A percentile compares a stretch with the other conserved stretches of the same genome.
These are phyloP conservation scores for Theodoxus fluviatilis DNA, from an alignment of 2,888 invertebrate species.

Conservation along the genomic window DNA sequence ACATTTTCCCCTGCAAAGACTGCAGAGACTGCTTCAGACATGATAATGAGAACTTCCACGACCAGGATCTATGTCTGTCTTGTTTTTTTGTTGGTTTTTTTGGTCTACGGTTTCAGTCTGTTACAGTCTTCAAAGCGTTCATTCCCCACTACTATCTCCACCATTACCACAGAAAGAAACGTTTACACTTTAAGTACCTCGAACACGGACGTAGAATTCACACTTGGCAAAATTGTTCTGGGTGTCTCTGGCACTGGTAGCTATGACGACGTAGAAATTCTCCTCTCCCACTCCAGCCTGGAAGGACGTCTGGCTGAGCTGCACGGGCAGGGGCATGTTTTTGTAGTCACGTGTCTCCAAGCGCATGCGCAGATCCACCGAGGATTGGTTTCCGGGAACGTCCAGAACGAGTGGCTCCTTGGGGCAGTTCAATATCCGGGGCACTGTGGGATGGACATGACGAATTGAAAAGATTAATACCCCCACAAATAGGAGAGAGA, in stretches of 20 bases:
- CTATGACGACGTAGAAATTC: constrained; percentile 21
- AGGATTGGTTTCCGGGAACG: neutral
- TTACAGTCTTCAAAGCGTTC: no score
- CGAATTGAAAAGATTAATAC: no score
- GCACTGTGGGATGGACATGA: no score
- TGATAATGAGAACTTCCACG: no score
- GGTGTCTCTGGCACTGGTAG: constrained; percentile 10
- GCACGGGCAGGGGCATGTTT: constrained; percentile 12
- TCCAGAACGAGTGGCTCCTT: constrained; percentile 8
- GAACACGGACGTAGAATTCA: constrained; percentile 25
- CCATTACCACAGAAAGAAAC: no score
- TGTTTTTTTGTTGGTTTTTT: no score
- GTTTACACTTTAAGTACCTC: neutral
- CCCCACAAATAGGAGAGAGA: no score
- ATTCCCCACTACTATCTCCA: neutral
- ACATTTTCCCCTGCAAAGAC: no score
- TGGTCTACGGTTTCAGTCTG: no score
- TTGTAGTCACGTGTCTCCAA: constrained; percentile 23
- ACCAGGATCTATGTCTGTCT: no score
- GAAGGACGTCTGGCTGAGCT: neutral
- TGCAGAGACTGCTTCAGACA: no score
- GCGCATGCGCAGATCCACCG: neutral
- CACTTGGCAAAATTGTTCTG: constrained; percentile 24
- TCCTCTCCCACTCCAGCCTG: constrained; percentile 22
- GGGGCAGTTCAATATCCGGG: constrained; percentile 26